Base-by-base conservation (phyloP, 2,888 invertebrate species). In the Bellardia pandia region DNA sequence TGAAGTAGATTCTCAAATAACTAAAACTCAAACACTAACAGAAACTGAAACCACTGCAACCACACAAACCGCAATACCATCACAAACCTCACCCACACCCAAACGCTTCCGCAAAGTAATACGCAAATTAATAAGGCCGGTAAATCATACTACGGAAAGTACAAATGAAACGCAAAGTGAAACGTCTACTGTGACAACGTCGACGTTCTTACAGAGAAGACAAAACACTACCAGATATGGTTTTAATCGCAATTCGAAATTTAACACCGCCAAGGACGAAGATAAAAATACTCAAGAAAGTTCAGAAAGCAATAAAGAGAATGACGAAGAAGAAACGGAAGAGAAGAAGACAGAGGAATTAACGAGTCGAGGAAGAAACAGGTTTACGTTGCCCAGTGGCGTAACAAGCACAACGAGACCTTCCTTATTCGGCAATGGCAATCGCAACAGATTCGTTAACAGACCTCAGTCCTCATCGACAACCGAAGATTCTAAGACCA, bases 81-180 rank as follows among this genome's bases (percentile, higher is more conserved):
- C 72, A 66, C 77, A 75, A 68, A 60, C 86, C 45, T 80, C 87
- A 53, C 64, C 66, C 75, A 88, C 85, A 85, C 86, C 91, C 40
- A 92, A 92, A 89, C 91, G 91, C 42, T 90, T 91, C 86, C 91
- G 92, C 7, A 92, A 92, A 78, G 88, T 92, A 58, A 91, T 92
- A 37, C 91, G 91, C 40, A 91, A 92, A 66, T 86, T 93, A 16
- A 89, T 90, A 56, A 89, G 91, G 53, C 93, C 93, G 3, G 88
- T 91, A 3, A 88, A 86, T 37, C 79, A 45, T 30, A 88, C 78
- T 5, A 42, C 56, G 7, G 88, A 76, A 4, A 80, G n/a, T 14
- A 68, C 33, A 33, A 40, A 58, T 0, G 72, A 71, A 30, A 37
- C 16, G 5, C 9, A 40, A 13, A 68, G 4, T 13, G 42, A 16